Evolutionary conservation across 1,140 invertebrate species (phyloP).

Genomic region (Atta colombica): DNA sequence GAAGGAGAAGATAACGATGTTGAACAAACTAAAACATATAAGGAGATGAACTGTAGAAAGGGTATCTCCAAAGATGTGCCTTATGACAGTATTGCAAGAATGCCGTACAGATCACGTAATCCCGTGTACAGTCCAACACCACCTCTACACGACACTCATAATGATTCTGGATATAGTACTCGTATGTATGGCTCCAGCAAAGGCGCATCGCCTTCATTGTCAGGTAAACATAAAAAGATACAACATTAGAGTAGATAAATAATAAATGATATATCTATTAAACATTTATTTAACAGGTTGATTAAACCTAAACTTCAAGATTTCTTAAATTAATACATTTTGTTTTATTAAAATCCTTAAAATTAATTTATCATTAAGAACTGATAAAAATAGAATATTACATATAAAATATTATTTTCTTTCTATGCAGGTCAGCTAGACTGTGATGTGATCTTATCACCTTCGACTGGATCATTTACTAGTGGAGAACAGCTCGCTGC

Average conservation of each 20-base stretch:
- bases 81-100: constrained; percentile 80
- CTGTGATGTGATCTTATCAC: constrained; percentile 79
- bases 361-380: background rate
- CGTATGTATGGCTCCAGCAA: constrained; percentile 92
- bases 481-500: constrained; percentile 79
- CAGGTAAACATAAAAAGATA: constrained; percentile 84
- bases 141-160: constrained; percentile 88
- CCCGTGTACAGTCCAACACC: constrained; percentile 85
- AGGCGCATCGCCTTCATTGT: constrained; percentile 92
- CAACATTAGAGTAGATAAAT: background rate
- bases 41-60: constrained; percentile 68
- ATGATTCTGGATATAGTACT: constrained; percentile 93
- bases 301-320: background rate
- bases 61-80: constrained; percentile 74
- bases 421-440: constrained; percentile 78
- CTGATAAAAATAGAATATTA: background rate
- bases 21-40: constrained; percentile 72
- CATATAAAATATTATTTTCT: background rate
- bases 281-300: background rate
- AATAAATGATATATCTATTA: background rate
- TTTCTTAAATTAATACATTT: too few species aligned
- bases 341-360: background rate
- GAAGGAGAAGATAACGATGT: constrained; percentile 79
- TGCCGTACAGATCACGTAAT: constrained; percentile 84
- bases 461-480: constrained; percentile 71